Evolutionary conservation across 2,888 invertebrate genomes (phyloP).

Genomic region (Calameuta pallipes): DNA sequence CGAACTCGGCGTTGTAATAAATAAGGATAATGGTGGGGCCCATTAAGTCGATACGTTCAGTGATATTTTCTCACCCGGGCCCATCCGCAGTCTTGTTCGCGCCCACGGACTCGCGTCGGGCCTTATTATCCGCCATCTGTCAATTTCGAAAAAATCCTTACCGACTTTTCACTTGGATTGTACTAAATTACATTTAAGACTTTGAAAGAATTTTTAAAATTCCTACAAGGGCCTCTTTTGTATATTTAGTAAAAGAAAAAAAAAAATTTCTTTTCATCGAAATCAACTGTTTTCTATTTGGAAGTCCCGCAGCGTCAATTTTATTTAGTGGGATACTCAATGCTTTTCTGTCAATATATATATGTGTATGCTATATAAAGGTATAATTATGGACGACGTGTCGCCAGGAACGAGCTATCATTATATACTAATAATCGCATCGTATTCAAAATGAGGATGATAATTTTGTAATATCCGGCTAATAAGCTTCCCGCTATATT

Average conservation of each 20-base stretch:
- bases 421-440: not conserved
- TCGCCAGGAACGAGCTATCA: not conserved
- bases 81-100: constrained; percentile 55
- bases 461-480: constrained; percentile 3
- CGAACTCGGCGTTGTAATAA: constrained; percentile 49
- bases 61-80: constrained; percentile 62
- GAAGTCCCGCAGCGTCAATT: not conserved
- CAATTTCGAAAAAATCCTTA: constrained; percentile 33
- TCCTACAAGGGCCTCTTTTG: not conserved
- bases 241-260: not conserved
- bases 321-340: not conserved
- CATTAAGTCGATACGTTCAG: constrained; percentile 59
- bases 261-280: not conserved
- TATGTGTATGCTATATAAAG: not conserved
- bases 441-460: not conserved
- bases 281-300: not conserved
- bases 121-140: constrained; percentile 53
- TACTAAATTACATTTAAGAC: not conserved
- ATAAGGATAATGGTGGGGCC: constrained; percentile 58
- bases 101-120: constrained; percentile 50
- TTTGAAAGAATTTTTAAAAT: not conserved
- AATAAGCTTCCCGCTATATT: constrained; percentile 2
- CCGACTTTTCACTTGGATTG: not conserved
- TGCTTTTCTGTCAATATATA: not conserved
- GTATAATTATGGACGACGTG: not conserved